These are phyloP conservation scores for Metopia argyrocephala DNA, from an alignment of 2,888 invertebrate species.

Conservation along the genomic window DNA sequence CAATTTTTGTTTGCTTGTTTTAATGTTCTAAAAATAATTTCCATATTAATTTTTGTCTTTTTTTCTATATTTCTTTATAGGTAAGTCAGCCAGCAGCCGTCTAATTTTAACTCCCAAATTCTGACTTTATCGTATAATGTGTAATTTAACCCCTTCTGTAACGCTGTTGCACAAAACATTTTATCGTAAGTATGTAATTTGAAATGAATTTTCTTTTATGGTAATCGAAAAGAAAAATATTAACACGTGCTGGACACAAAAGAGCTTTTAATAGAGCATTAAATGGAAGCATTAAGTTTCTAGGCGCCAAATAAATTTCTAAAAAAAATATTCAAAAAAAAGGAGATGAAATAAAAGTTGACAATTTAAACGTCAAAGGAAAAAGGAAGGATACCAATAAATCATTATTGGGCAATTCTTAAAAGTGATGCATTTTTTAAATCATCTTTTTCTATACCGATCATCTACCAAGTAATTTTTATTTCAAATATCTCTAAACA, in stretches of 20 bases:
- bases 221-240: constrained; percentile 10
- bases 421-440: too few relatives aligned
- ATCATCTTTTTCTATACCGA: too few relatives aligned
- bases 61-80: constrained; percentile 36
- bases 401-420: too few relatives aligned
- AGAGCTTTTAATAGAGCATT: not conserved
- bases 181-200: constrained; percentile 18
- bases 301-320: constrained; percentile 14
- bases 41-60: not conserved
- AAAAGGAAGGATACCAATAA: not conserved
- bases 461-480: too few relatives aligned
- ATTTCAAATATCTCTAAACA: too few relatives aligned
- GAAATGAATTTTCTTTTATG: constrained; percentile 18
- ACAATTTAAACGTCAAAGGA: not conserved
- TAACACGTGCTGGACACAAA: constrained; percentile 16
- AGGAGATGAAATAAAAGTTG: not conserved
- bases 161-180: too few relatives aligned
- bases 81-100: constrained; percentile 14
- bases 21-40: not conserved
- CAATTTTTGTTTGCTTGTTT: not conserved
- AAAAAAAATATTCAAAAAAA: not conserved
- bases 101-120: not conserved
- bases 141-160: too few relatives aligned
- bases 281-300: not conserved
- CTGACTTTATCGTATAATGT: too few relatives aligned